Evolutionary conservation across 64 coral and sea anemone species (phyloP), one percentile per base, ranked within the genome.

Genomic region (Hydrozoanthus tunicans): DNA sequence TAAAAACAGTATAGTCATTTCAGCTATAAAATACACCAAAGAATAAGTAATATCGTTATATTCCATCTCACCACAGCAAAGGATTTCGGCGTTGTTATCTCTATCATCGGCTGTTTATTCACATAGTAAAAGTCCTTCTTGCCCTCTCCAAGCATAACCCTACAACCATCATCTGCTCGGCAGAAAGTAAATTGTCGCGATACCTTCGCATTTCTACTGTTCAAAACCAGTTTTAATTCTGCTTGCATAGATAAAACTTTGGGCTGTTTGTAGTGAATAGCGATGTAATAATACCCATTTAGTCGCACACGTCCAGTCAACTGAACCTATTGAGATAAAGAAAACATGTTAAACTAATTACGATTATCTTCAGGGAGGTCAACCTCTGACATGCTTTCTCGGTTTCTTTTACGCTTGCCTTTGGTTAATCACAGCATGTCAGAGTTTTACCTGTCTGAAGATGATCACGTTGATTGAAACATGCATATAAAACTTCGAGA

Each of bases 201-300:
- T 54, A 25, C 59, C 60, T 53, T 91, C 20, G 70, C 81, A 14
- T 77, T 90, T 96, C 69, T 80, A 63, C 62, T 82, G 17, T 70
- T 77, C 24, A 88, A 81, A 27, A 15, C 79, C 43, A 56, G 60
- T 64, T 66, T 81, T 52, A 82, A 6, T 59, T 91, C 85, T 70
- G 85, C 89, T 6, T 78, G 77, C 17, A 79, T 78, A 23, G 81
- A 81, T 5, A 96, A 58, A 53, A 53, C 67, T 14, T 63, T 7
- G 8, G 92, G 17, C 59, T 90, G 95, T 67, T 80, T 90, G 81
- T 94, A 96, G 13, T 96, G 92, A 17, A 96, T 55, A 6, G 93
- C 64, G 53, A 96, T 79, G 53, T 91, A 70, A 60, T 96, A 96
- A 15, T 63, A 63, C 11, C 26, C 81, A 56, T n/a, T 53, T 20